Conservation (phyloP, 2,888 invertebrate genomes). For the Nebria salina region DNA sequence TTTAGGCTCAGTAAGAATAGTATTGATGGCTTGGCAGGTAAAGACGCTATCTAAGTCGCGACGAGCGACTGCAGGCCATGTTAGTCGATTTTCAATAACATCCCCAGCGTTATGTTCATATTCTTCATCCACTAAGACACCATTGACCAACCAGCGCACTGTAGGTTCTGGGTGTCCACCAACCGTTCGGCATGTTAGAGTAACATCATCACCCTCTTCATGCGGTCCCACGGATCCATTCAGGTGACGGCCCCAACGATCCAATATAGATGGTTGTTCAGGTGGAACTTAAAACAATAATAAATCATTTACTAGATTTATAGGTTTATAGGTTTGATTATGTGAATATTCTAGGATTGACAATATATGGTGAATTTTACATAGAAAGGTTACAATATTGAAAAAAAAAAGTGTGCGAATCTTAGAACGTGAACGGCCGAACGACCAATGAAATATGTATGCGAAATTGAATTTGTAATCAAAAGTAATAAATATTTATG, state of each 20-base stretch:
- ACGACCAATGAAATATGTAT: too few relatives aligned
- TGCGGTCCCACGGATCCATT: slow-evolving; percentile 86
- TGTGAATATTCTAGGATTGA: too few relatives aligned
- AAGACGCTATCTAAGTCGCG: slow-evolving; percentile 86
- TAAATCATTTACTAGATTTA: too few relatives aligned
- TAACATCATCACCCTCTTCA: slow-evolving; percentile 85
- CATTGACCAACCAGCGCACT: slow-evolving; percentile 86
- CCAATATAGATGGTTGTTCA: slow-evolving; percentile 84
- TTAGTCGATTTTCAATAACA: slow-evolving; percentile 84
- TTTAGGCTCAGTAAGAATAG: slow-evolving; percentile 81
- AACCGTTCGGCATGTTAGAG: slow-evolving; percentile 85
- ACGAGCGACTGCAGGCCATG: slow-evolving; percentile 78
- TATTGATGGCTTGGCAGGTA: slow-evolving; percentile 89
- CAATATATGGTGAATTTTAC: too few relatives aligned
- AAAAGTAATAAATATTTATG: too few relatives aligned
- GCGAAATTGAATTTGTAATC: too few relatives aligned
- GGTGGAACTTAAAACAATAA: slow-evolving; percentile 78
- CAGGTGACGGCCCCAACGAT: slow-evolving; percentile 84
- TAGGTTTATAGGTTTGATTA: too few relatives aligned
- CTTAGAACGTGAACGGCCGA: too few relatives aligned
- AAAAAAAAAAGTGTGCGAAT: too few relatives aligned
- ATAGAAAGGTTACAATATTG: too few relatives aligned
- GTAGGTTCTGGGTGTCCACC: slow-evolving; percentile 87
- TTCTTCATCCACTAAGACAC: slow-evolving; percentile 81
- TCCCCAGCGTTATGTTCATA: slow-evolving; percentile 86